Conservation (phyloP, 2,797 vertebrate species). For the Megalops cyprinoides region DNA sequence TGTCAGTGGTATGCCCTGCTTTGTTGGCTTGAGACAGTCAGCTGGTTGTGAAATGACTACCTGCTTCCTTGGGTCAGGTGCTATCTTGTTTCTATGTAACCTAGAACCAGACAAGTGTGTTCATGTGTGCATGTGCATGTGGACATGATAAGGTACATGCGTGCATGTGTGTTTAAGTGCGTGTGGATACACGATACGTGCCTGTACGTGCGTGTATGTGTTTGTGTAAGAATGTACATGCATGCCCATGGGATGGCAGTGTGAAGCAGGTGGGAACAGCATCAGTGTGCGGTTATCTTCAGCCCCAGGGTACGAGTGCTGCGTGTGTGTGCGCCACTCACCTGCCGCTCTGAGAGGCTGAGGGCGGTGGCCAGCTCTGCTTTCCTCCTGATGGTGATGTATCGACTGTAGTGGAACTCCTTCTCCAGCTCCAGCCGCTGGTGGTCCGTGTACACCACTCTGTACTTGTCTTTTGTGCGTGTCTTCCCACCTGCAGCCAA, state of each 20-base stretch:
- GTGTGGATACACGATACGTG: background rate
- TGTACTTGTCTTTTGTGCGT: slow-evolving; percentile 95
- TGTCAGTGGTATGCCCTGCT: too few relatives aligned
- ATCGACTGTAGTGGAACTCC: slow-evolving; percentile 96
- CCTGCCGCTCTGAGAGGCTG: slow-evolving; percentile 93
- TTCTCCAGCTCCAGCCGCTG: slow-evolving; percentile 97
- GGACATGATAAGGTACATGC: background rate
- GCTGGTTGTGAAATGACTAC: too few relatives aligned
- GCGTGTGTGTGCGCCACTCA: slow-evolving; percentile 51
- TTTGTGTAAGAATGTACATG: background rate
- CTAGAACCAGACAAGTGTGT: background rate
- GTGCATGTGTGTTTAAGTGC: background rate
- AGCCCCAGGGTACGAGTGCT: background rate
- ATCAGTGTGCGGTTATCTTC: slow-evolving; percentile 1
- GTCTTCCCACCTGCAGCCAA: slow-evolving; percentile 75
- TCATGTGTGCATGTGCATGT: background rate
- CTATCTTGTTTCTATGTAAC: too few relatives aligned
- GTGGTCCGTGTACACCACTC: slow-evolving; percentile 95
- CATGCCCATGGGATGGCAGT: too few relatives aligned
- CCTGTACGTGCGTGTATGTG: background rate
- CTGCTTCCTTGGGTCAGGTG: background rate
- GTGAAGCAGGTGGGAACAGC: too few relatives aligned
- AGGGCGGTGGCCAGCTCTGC: slow-evolving; percentile 87
- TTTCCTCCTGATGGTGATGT: slow-evolving; percentile 96
- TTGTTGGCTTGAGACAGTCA: too few relatives aligned